These are phyloP conservation scores for Nibea albiflora DNA, from an alignment of 2,113 vertebrate genomes.

Conservation along the genomic window DNA sequence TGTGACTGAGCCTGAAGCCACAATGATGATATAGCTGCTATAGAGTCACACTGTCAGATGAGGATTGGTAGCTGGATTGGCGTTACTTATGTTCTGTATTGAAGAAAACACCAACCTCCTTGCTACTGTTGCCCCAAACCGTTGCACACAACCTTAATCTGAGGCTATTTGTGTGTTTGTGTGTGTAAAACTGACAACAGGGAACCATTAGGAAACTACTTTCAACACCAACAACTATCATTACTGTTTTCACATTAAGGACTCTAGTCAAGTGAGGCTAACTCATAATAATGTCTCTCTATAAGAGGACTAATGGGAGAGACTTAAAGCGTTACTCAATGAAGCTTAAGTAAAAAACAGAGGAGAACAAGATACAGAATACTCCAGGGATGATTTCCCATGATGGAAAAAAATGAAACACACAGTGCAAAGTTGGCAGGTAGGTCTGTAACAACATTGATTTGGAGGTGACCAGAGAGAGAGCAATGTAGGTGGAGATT, in stretches of 20 bases:
- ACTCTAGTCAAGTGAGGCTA: background rate
- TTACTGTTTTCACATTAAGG: conserved; percentile 7
- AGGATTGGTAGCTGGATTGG: background rate
- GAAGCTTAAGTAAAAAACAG: background rate
- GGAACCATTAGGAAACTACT: conserved; percentile 21
- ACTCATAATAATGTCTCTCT: background rate
- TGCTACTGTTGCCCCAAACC: background rate
- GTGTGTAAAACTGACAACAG: background rate
- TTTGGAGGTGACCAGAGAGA: background rate
- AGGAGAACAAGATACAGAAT: background rate
- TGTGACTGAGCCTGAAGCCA: background rate
- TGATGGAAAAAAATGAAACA: background rate
- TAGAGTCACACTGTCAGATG: background rate
- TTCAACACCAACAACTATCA: background rate
- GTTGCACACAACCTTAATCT: conserved; percentile 33
- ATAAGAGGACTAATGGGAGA: background rate
- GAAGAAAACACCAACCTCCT: background rate
- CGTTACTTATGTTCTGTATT: background rate
- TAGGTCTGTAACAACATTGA: background rate
- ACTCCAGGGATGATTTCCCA: no score
- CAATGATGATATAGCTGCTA: background rate
- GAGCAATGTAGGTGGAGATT: background rate
- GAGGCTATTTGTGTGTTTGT: background rate
- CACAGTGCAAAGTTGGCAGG: background rate
- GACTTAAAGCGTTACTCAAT: background rate